Percentiles rank a stretch among this genome's conserved stretches.
phyloP scores from a whole-genome alignment of 1,140 invertebrate genomes.

The Cherax destructor region DNA sequence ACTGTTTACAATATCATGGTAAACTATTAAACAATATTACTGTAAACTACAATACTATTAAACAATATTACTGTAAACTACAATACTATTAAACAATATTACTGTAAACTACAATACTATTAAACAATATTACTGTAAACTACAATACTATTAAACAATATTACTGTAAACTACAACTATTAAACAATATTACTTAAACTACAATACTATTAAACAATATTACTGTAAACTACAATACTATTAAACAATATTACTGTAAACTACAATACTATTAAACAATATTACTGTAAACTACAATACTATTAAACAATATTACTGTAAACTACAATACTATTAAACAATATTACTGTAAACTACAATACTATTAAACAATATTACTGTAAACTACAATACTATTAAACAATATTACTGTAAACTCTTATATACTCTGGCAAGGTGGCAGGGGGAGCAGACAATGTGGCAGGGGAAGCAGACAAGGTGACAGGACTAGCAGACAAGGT shows the following conservation, averaged over 20 bases:
- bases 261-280: too few relatives aligned
- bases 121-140: not conserved
- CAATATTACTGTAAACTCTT: not conserved
- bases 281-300: not conserved
- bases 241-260: not conserved
- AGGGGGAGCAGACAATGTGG: too few relatives aligned
- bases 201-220: too few relatives aligned
- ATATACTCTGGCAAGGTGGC: not conserved
- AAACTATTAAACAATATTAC: too few relatives aligned
- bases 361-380: too few relatives aligned
- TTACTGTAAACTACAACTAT: not conserved
- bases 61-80: not conserved
- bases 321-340: not conserved
- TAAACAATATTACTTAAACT: not conserved
- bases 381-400: not conserved
- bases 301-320: too few relatives aligned
- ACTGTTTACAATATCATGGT: not conserved
- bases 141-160: too few relatives aligned
- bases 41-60: not conserved
- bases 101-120: not conserved
- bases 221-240: not conserved
- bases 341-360: not conserved
- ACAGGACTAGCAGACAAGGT: too few relatives aligned
- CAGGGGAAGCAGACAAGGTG: too few relatives aligned
- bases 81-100: too few relatives aligned